These are phyloP conservation scores for Enteromius radiatus DNA, from an alignment of 2,797 vertebrate genomes.

Conservation along the genomic window DNA sequence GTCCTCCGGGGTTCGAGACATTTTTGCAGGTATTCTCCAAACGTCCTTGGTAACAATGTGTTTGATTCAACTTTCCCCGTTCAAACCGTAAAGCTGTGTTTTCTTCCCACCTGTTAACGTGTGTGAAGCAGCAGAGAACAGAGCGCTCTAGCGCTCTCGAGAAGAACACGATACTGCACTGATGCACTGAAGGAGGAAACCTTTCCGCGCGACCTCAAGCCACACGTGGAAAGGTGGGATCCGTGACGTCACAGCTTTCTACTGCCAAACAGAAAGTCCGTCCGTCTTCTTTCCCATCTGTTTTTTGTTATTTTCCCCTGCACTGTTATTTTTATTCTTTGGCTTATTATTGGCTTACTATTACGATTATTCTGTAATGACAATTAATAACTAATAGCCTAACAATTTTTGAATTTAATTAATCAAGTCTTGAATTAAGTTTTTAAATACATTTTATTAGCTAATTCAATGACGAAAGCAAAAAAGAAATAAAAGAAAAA, in stretches of 20 bases:
- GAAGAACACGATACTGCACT: conserved; percentile 11
- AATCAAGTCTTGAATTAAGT: neutral
- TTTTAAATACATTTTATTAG: neutral
- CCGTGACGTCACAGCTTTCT: conserved; percentile 57
- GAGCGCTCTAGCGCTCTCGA: conserved; percentile 8
- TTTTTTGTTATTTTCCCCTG: neutral
- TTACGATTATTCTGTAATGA: neutral
- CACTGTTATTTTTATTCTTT: neutral
- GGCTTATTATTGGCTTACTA: neutral
- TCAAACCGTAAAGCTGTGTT: neutral
- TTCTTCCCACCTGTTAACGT: conserved; percentile 36
- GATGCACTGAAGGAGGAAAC: conserved; percentile 14
- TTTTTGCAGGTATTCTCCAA: conserved; percentile 65
- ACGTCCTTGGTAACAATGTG: neutral
- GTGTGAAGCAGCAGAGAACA: neutral
- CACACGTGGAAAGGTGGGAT: conserved; percentile 51
- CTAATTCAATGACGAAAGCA: neutral
- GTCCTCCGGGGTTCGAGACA: conserved; percentile 89
- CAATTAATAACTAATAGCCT: no score
- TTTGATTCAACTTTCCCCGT: conserved; percentile 11
- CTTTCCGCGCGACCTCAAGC: conserved; percentile 20
- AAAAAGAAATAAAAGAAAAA: neutral
- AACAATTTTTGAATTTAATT: neutral
- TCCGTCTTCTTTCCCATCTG: neutral
- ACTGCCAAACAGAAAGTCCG: neutral